Evolutionary conservation across 2,888 invertebrate genomes (phyloP).

Genomic region (Acheta domesticus): DNA sequence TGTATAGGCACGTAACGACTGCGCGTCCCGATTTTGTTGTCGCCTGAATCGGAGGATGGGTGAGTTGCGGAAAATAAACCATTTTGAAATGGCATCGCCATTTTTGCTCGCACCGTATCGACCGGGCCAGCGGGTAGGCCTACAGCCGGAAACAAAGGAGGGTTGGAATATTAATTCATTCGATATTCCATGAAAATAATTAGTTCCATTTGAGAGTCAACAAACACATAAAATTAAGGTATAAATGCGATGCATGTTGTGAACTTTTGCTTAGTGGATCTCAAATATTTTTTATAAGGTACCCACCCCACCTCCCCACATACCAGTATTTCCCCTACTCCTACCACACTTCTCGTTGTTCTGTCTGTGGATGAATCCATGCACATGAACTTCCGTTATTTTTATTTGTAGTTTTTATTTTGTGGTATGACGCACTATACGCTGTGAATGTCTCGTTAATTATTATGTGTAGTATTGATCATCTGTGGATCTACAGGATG

Average conservation of each 20-base stretch:
- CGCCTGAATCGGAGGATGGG: conserved; percentile 6
- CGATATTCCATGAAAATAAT: not conserved
- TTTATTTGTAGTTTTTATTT: too few species aligned
- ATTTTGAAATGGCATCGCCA: conserved; percentile 10
- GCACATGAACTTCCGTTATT: too few species aligned
- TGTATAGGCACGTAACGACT: not conserved
- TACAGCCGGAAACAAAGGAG: conserved; percentile 18
- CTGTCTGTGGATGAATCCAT: too few species aligned
- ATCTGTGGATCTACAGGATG: too few species aligned
- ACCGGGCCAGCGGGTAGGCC: not conserved
- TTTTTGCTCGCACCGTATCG: conserved; percentile 6
- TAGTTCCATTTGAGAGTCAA: conserved; percentile 7
- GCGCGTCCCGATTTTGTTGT: not conserved
- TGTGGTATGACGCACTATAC: too few species aligned
- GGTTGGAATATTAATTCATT: conserved; percentile 18
- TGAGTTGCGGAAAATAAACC: conserved; percentile 2
- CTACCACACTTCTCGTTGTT: too few species aligned
- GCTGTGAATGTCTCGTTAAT: too few species aligned
- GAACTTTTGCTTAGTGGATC: not conserved
- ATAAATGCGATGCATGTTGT: not conserved
- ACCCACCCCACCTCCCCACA: too few species aligned
- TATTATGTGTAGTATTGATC: too few species aligned
- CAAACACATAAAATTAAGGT: conserved; percentile 18
- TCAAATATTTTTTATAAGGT: not conserved
- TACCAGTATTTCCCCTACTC: too few species aligned